Evolutionary conservation across 2,888 invertebrate species (phyloP), one percentile per base, ranked within the genome.

Genomic region (Andrena praecox): DNA sequence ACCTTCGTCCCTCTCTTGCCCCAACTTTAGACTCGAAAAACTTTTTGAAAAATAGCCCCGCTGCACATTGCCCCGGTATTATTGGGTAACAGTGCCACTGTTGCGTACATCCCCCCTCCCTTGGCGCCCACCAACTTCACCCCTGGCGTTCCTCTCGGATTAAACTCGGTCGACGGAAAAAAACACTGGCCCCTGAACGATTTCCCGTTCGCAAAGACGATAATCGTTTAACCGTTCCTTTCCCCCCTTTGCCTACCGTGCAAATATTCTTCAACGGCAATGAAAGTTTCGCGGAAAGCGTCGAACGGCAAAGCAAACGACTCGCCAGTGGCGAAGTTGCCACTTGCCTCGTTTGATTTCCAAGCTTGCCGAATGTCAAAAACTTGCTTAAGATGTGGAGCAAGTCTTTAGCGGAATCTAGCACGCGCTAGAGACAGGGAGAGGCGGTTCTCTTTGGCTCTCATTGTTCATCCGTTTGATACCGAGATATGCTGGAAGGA

Each of bases 381-480:
- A 79, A 79, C 27, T 76, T 64, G 24, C 60, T 59, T 20, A 48
- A 7, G 48, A 20, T 33, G 12, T 27, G 4, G 48, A 48, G 71
- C n/a, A 48, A 68, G 67, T 24, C 24, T 50, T n/a, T 8, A 50
- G 35, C 20, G 60, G 72, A 73, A 77, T 63, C 24, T 20, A 66
- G 29, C 10, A 6, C n/a, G 54, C 33, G 64, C 16, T 27, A 12
- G 71, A 35, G 24, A 1, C 27, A 33, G 62, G 48, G 24, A 60
- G 74, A 42, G 66, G 60, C 35, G 77, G 67, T 79, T 75, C 89
- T 88, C 87, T 90, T 91, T 88, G 89, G 86, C 84, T 81, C 90
- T 91, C 91, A 91, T 92, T 92, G 92, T 91, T 92, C 92, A 90
- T 85, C 84, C 77, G 85, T 84, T 85, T 90, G 91, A 90, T 92